Evolutionary conservation across 2,113 vertebrate species (phyloP).

Genomic region (Jaculus jaculus): DNA sequence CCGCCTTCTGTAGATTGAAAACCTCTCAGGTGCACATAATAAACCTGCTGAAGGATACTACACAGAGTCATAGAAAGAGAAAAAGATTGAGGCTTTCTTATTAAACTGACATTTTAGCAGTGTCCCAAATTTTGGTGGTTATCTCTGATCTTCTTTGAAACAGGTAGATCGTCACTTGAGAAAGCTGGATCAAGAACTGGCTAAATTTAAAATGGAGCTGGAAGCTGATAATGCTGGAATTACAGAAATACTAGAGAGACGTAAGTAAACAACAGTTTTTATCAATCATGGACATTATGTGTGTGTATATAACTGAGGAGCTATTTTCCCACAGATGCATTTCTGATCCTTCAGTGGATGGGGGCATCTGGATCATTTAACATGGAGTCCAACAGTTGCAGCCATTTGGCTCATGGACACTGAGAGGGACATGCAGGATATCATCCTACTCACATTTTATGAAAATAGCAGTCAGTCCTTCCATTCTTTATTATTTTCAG

Average conservation of each 20-base stretch:
- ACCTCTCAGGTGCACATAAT: background rate
- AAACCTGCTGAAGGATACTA: slow-evolving; percentile 34
- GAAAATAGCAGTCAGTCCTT: slow-evolving; percentile 19
- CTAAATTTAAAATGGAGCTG: slow-evolving; percentile 99
- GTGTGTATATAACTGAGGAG: background rate
- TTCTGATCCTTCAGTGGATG: background rate
- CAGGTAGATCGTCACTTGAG: slow-evolving; percentile 98
- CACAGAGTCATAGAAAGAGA: slow-evolving; percentile 34
- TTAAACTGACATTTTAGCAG: slow-evolving; percentile 60
- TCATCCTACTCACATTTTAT: background rate
- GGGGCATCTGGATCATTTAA: background rate
- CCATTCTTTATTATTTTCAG: background rate
- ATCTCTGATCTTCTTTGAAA: slow-evolving; percentile 80
- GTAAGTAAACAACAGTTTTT: slow-evolving; percentile 86
- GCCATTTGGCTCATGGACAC: background rate
- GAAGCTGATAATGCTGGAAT: slow-evolving; percentile 99
- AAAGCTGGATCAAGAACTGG: slow-evolving; percentile 98
- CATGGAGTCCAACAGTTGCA: background rate
- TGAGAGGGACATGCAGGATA: background rate
- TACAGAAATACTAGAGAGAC: slow-evolving; percentile 97
- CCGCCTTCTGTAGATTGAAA: slow-evolving; percentile 35
- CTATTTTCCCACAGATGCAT: background rate
- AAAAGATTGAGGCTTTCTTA: slow-evolving; percentile 46
- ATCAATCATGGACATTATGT: slow-evolving; percentile 31
- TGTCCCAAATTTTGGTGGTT: slow-evolving; percentile 70